A percentile compares a stretch with the other conserved stretches of the same genome.
Conservation (phyloP, 2,888 invertebrate species). For the Volucella inflata region DNA sequence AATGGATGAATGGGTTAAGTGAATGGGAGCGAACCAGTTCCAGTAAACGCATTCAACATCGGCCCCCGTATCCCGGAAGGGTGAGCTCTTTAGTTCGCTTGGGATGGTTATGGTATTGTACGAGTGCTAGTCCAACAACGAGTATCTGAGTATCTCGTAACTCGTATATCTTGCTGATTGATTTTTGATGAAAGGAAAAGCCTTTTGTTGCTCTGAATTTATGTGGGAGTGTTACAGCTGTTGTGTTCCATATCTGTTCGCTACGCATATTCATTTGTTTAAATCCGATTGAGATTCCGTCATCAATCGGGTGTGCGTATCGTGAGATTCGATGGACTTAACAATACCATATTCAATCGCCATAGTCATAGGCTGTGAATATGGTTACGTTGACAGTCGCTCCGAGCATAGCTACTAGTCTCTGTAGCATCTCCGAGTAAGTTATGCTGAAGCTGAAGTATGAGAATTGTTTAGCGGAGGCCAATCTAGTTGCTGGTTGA, state of each 20-base stretch:
- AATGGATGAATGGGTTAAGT: slow-evolving; percentile 71
- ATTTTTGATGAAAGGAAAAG: slow-evolving; percentile 66
- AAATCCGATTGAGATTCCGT: slow-evolving; percentile 58
- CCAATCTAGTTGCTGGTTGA: slow-evolving; percentile 39
- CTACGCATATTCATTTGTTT: slow-evolving; percentile 33
- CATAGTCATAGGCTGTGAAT: too few relatives aligned
- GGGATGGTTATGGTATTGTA: slow-evolving; percentile 7
- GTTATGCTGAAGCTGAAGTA: slow-evolving; percentile 24
- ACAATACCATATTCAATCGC: background rate
- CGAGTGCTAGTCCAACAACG: background rate
- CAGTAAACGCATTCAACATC: slow-evolving; percentile 29
- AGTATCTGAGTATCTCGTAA: slow-evolving; percentile 3
- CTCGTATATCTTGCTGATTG: slow-evolving; percentile 51
- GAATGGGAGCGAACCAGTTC: slow-evolving; percentile 66
- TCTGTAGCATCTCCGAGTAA: slow-evolving; percentile 16
- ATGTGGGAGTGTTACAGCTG: slow-evolving; percentile 68
- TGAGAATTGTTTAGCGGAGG: slow-evolving; percentile 26
- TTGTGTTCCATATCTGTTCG: background rate
- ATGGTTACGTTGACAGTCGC: too few relatives aligned
- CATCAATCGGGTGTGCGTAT: slow-evolving; percentile 36
- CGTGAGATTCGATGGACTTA: slow-evolving; percentile 52
- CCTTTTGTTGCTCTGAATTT: slow-evolving; percentile 60
- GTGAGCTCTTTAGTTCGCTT: slow-evolving; percentile 21
- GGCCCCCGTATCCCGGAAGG: slow-evolving; percentile 32
- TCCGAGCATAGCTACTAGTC: background rate